These are phyloP conservation scores for Choloepus didactylus DNA, from an alignment of 2,797 vertebrate genomes.

Conservation along the genomic window DNA sequence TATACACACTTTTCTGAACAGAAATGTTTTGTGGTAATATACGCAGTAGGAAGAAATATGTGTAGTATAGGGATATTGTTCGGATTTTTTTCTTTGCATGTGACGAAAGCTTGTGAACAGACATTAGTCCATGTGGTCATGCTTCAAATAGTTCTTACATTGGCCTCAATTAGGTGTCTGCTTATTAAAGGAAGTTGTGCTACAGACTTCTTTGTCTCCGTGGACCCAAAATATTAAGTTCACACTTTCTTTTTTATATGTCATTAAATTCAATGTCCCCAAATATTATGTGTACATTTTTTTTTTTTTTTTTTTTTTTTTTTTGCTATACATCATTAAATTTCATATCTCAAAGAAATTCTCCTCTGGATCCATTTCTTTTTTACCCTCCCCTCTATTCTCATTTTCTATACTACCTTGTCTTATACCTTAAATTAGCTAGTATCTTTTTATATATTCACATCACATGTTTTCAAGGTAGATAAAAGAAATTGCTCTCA, in stretches of 20 bases:
- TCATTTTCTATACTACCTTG: slow-evolving; percentile 63
- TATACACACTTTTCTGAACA: neutral
- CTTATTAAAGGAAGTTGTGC: slow-evolving; percentile 42
- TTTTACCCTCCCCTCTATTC: slow-evolving; percentile 48
- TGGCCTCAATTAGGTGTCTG: slow-evolving; percentile 13
- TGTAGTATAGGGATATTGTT: neutral
- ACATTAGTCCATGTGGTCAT: neutral
- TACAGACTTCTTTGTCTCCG: neutral
- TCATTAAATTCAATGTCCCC: neutral
- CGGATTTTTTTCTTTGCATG: slow-evolving; percentile 45
- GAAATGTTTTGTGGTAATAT: neutral
- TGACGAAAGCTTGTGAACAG: slow-evolving; percentile 42
- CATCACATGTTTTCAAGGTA: slow-evolving; percentile 79
- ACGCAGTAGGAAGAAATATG: neutral
- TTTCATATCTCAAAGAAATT: slow-evolving; percentile 48
- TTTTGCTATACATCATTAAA: slow-evolving; percentile 19
- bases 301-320: neutral
- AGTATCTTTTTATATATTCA: slow-evolving; percentile 79
- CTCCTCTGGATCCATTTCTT: slow-evolving; percentile 56
- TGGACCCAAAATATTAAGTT: slow-evolving; percentile 11
- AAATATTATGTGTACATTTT: neutral
- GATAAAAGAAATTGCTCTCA: slow-evolving; percentile 82
- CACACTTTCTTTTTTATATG: neutral
- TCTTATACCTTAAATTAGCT: slow-evolving; percentile 76
- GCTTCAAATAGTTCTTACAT: neutral